These are phyloP conservation scores for Torymus tubicola DNA, from an alignment of 2,888 invertebrate genomes.

Conservation along the genomic window DNA sequence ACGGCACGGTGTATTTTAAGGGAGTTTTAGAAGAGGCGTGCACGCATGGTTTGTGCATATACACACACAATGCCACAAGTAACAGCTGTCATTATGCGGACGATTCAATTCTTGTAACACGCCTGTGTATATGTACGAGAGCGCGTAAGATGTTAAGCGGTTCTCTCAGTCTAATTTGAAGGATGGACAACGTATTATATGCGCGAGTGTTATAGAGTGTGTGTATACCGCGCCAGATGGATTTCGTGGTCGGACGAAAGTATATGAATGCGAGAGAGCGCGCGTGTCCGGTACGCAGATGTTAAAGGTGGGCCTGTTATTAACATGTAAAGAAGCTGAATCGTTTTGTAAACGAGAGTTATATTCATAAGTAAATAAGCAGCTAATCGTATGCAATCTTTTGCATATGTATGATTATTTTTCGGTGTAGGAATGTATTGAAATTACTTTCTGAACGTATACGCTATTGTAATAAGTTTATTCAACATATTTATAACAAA, in stretches of 20 bases:
- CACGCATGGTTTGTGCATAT: neutral
- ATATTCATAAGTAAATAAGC: too few species aligned
- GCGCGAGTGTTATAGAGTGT: neutral
- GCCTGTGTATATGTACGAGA: neutral
- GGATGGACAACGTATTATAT: neutral
- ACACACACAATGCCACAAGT: neutral
- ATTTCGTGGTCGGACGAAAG: conserved; percentile 18
- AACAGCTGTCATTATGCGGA: conserved; percentile 44
- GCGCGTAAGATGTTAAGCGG: conserved; percentile 13
- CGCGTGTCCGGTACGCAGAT: conserved; percentile 4
- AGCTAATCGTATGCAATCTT: too few species aligned
- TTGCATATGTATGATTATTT: too few species aligned
- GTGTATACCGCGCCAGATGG: conserved; percentile 16
- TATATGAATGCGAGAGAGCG: neutral
- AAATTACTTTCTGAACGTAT: too few species aligned
- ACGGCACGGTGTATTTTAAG: neutral
- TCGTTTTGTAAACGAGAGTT: neutral
- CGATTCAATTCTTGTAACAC: conserved; percentile 48
- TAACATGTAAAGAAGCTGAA: conserved; percentile 10
- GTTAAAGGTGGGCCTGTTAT: neutral
- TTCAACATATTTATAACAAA: too few species aligned
- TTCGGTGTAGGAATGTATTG: too few species aligned
- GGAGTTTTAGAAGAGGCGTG: conserved; percentile 5
- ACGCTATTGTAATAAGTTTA: too few species aligned
- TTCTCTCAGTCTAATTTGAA: conserved; percentile 25